These are phyloP conservation scores for Poeciliopsis presidionis DNA, from an alignment of 2,797 vertebrate genomes.

Conservation along the genomic window DNA sequence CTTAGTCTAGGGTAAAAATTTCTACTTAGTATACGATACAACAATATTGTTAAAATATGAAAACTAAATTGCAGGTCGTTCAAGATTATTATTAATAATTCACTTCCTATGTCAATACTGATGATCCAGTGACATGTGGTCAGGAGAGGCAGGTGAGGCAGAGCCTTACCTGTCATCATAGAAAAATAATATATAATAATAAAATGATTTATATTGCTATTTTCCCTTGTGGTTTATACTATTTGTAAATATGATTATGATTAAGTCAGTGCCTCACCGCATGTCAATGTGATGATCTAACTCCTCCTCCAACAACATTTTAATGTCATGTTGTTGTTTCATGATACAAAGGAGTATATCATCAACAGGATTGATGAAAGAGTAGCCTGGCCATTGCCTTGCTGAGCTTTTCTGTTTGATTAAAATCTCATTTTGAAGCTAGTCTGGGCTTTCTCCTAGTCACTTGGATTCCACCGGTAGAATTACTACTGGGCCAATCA, in stretches of 20 bases:
- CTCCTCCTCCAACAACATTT: not conserved
- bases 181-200: too few relatives aligned
- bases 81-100: not conserved
- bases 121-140: not conserved
- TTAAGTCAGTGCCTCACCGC: too few relatives aligned
- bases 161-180: too few relatives aligned
- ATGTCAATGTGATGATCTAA: not conserved
- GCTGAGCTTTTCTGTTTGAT: too few relatives aligned
- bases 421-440: too few relatives aligned
- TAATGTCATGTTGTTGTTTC: not conserved
- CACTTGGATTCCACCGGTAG: too few relatives aligned
- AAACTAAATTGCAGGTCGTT: not conserved
- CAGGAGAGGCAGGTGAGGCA: too few relatives aligned
- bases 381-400: not conserved
- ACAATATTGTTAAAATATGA: not conserved
- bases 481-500: too few relatives aligned
- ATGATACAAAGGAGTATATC: not conserved
- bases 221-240: too few relatives aligned
- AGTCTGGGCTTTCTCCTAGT: too few relatives aligned
- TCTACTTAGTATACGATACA: not conserved
- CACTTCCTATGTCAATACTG: not conserved
- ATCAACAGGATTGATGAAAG: not conserved
- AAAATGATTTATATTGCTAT: too few relatives aligned
- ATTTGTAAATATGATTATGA: too few relatives aligned
- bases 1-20: not conserved